A percentile compares a stretch with the other conserved stretches of the same genome.
Conservation (phyloP, 2,797 vertebrate genomes). For the Argyrosomus regius region DNA sequence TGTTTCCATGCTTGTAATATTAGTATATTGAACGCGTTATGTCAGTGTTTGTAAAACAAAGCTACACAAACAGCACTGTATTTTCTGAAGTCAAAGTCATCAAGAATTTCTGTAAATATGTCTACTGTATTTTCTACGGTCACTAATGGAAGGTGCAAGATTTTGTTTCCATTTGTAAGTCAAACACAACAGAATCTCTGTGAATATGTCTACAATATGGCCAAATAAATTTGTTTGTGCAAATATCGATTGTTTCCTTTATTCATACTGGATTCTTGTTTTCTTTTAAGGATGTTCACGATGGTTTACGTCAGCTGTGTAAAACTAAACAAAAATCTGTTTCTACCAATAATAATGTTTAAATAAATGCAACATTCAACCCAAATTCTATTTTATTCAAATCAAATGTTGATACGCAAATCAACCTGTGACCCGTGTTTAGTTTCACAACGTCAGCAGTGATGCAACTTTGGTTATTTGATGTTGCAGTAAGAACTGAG, state of each 20-base stretch:
- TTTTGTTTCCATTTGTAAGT: constrained; percentile 16
- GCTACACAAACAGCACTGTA: constrained; percentile 8
- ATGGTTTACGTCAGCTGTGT: background rate
- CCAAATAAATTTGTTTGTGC: constrained; percentile 51
- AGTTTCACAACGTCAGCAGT: background rate
- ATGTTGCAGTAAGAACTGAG: background rate
- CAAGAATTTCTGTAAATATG: constrained; percentile 39
- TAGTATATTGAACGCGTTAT: background rate
- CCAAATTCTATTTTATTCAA: background rate
- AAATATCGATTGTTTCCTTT: background rate
- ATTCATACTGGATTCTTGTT: background rate
- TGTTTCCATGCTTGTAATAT: constrained; percentile 19
- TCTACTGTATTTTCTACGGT: constrained; percentile 39
- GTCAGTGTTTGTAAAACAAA: constrained; percentile 25
- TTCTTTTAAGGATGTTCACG: background rate
- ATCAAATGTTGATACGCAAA: background rate
- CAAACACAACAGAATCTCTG: constrained; percentile 19
- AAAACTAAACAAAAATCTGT: background rate
- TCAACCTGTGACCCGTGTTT: background rate
- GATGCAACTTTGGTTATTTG: background rate
- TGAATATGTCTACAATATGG: constrained; percentile 16
- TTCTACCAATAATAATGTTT: background rate
- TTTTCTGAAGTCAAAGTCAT: constrained; percentile 33
- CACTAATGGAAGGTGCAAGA: constrained; percentile 6
- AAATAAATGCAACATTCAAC: background rate